Evolutionary conservation across 2,797 vertebrate species (phyloP), one percentile per base, ranked within the genome.

Genomic region (Chloroceryle inda): DNA sequence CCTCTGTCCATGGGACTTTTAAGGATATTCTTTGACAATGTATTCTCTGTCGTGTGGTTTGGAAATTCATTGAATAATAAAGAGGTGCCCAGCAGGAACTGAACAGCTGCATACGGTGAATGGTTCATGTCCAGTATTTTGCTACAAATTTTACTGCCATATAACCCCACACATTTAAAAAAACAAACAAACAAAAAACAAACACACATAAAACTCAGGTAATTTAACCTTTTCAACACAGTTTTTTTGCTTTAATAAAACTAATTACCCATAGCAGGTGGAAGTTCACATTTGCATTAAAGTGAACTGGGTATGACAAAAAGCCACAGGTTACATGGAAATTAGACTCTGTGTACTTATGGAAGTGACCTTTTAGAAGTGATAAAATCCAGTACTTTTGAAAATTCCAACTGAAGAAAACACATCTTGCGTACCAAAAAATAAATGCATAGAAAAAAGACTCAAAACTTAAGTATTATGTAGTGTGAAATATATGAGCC

Each of bases 191-290:
- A 26, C 47, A 49, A 24, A 26, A 52, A 29, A 18, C 9, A 29
- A 18, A 29, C 1, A 47, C 13, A 47, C 11, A 23, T 24, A 31
- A 5, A 23, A 1, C 1, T 42, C 62, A 63, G 4, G 5, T 38
- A 49, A 69, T 66, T 77, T 56, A 63, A 52, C 3, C 4, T 68
- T 84, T 94, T 85, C 2, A 42, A 20, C 4, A 42, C n/a, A n/a
- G 12, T 22, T 89, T 21, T 0, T 45, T 87, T 87, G 2, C 31
- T 62, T 73, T 55, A 69, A 31, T 13, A 76, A 63, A 79, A 16
- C 3, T 76, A 47, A 72, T 74, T 78, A 23, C 6, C 17, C 42
- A 2, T 35, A 69, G 19, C 21, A 76, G 16, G 11, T 80, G 9
- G 19, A 79, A 59, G 35, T 67, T 66, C 29, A 4, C n/a, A 26